Conservation (phyloP, 2,113 vertebrate species). For the Gavialis gangeticus region DNA sequence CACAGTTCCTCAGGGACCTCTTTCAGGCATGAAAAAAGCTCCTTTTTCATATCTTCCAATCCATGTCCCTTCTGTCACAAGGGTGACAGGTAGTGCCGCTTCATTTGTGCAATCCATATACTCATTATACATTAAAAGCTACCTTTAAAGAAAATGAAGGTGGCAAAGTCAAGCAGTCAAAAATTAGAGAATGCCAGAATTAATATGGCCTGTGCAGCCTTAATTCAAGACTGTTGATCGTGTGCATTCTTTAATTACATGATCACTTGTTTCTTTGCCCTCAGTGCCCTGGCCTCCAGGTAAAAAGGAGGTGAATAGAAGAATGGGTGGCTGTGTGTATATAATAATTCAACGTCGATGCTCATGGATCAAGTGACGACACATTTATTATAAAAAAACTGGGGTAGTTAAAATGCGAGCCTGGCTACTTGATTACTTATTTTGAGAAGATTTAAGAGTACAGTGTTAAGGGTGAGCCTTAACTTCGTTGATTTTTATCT, state of each 20-base stretch:
- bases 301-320: no score
- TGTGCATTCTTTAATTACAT: not conserved
- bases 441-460: constrained; percentile 11
- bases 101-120: not conserved
- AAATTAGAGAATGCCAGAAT: not conserved
- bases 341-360: not conserved
- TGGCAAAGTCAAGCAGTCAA: constrained; percentile 7
- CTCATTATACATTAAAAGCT: not conserved
- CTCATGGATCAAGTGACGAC: constrained; percentile 3
- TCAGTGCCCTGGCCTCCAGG: not conserved
- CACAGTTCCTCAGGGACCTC: not conserved
- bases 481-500: constrained; percentile 64
- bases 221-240: not conserved
- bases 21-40: not conserved
- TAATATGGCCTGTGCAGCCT: not conserved
- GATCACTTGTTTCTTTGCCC: not conserved
- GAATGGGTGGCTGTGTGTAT: not conserved
- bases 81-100: not conserved
- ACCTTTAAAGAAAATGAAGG: not conserved
- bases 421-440: constrained; percentile 39
- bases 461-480: constrained; percentile 23
- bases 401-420: constrained; percentile 15
- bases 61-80: not conserved
- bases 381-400: not conserved
- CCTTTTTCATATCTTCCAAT: not conserved